Evolutionary conservation across 2,797 vertebrate species (phyloP).

Genomic region (Hippocampus kuda): DNA sequence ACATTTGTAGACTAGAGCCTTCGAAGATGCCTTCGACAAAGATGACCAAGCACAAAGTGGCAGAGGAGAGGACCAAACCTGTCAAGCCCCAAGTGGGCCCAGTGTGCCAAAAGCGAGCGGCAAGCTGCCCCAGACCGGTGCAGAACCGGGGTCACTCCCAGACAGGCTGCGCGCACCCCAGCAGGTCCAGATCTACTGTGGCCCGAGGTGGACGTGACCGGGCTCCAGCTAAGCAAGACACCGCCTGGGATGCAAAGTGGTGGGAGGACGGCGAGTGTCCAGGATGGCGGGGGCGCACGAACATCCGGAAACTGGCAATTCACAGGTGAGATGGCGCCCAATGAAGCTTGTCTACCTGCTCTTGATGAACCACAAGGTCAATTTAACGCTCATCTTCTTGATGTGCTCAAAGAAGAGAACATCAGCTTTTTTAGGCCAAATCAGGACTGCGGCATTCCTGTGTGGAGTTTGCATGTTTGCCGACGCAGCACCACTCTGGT

Average conservation of each 20-base stretch:
- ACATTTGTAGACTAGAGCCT: background rate
- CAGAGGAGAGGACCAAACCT: background rate
- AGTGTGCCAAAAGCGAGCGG: conserved; percentile 34
- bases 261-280: background rate
- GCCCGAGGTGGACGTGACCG: conserved; percentile 1
- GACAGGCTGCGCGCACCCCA: background rate
- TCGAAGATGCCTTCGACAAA: conserved; percentile 41
- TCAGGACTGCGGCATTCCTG: too few relatives aligned
- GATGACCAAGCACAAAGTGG: conserved; percentile 25
- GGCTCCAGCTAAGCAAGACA: background rate
- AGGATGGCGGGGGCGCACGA: conserved; percentile 8
- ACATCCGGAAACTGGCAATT: background rate
- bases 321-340: conserved; percentile 39
- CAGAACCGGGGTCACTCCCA: conserved; percentile 5
- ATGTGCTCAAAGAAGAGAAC: too few relatives aligned
- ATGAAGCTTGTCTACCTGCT: too few relatives aligned
- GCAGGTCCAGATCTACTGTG: conserved; percentile 29
- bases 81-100: conserved; percentile 8
- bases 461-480: too few relatives aligned
- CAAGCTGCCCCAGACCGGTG: conserved; percentile 37
- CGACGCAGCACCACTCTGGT: too few relatives aligned
- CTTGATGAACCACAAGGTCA: too few relatives aligned
- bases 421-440: too few relatives aligned
- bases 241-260: background rate
- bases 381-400: too few relatives aligned